Percentiles rank a stretch among this genome's conserved stretches.
Evolutionary conservation across 2,888 invertebrate genomes (phyloP).

Genomic region (Papilio elwesi): DNA sequence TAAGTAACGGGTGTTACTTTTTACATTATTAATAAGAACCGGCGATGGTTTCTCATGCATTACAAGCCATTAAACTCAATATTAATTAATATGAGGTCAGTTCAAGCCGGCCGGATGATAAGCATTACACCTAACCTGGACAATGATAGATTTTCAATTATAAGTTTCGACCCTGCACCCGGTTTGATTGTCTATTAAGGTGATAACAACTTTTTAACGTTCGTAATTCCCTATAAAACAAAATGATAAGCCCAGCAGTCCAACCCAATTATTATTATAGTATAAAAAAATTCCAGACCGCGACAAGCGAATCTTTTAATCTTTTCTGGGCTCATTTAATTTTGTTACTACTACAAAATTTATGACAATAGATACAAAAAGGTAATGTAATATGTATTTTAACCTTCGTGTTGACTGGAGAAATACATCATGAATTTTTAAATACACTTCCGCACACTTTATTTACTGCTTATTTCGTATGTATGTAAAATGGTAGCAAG

Average conservation of each 20-base stretch:
- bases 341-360: background rate
- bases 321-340: background rate
- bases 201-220: too few species aligned
- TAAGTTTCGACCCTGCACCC: too few species aligned
- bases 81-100: too few species aligned
- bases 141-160: too few species aligned
- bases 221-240: too few species aligned
- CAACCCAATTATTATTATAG: too few species aligned
- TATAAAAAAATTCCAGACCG: too few species aligned
- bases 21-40: background rate
- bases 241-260: too few species aligned
- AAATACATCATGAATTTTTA: conserved; percentile 26
- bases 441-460: conserved; percentile 16
- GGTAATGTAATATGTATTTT: conserved; percentile 13
- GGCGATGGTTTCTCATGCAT: background rate
- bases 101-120: too few species aligned
- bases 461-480: background rate
- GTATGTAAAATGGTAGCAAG: too few species aligned
- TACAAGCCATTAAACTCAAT: background rate
- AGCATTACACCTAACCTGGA: too few species aligned
- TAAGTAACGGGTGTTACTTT: background rate
- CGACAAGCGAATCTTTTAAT: background rate
- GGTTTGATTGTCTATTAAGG: too few species aligned
- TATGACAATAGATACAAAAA: conserved; percentile 13
- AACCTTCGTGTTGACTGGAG: conserved; percentile 8